Evolutionary conservation across 1,140 invertebrate genomes (phyloP).

Genomic region (Heliconius melpomene): DNA sequence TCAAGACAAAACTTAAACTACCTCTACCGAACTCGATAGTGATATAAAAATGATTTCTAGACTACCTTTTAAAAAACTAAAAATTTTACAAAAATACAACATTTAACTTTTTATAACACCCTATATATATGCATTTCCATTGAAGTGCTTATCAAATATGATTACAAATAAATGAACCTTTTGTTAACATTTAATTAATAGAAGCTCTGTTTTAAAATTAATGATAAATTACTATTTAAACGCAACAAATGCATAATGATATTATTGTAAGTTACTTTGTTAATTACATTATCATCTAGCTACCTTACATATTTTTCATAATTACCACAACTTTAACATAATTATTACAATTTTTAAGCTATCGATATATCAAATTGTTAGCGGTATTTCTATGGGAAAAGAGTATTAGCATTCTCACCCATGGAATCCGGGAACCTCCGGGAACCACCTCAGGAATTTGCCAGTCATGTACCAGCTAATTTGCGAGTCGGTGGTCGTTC

Average conservation of each 20-base stretch:
- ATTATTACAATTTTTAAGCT: too few species aligned
- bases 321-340: too few species aligned
- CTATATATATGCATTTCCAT: background rate
- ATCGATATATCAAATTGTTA: too few species aligned
- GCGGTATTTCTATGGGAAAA: too few species aligned
- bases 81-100: background rate
- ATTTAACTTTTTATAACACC: background rate
- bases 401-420: too few species aligned
- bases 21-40: background rate
- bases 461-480: too few species aligned
- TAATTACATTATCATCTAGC: background rate
- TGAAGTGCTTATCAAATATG: background rate
- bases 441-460: fast-evolving
- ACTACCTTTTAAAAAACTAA: background rate
- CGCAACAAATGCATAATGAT: background rate
- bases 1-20: background rate
- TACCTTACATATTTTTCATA: background rate
- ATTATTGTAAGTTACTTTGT: background rate
- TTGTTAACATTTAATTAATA: slow-evolving; percentile 11
- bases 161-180: slow-evolving; percentile 5
- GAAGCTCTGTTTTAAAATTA: background rate
- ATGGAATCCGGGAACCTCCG: too few species aligned
- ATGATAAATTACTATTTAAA: slow-evolving; percentile 7
- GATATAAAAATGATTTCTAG: background rate
- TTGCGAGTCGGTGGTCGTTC: too few species aligned